Percentiles rank a stretch among this genome's conserved stretches.
These are phyloP conservation scores for Mungos mungo DNA, from an alignment of 2,113 vertebrate species.

Conservation along the genomic window DNA sequence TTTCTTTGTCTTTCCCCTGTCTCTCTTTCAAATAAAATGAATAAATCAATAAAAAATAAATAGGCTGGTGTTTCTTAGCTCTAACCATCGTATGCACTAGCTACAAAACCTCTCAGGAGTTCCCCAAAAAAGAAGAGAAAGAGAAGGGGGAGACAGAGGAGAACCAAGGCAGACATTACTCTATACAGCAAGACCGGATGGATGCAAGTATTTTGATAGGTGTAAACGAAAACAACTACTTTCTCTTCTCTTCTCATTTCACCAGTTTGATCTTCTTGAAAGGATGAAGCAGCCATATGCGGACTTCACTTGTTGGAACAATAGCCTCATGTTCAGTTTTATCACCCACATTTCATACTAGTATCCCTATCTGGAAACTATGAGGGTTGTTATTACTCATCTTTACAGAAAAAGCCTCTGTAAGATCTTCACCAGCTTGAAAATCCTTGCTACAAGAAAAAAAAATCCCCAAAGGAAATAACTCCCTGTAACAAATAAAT, in stretches of 20 bases:
- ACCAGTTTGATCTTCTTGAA: neutral
- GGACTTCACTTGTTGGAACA: neutral
- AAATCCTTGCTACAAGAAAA: slow-evolving; percentile 60
- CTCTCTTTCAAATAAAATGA: too few relatives aligned
- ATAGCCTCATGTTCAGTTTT: neutral
- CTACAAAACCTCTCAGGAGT: too few relatives aligned
- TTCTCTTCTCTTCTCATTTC: neutral
- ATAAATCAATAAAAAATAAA: too few relatives aligned
- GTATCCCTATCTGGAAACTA: neutral
- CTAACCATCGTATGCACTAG: neutral
- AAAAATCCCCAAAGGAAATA: neutral
- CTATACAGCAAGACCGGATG: neutral
- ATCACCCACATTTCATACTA: neutral
- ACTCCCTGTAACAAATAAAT: neutral
- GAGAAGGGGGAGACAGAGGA: neutral
- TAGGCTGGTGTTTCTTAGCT: neutral
- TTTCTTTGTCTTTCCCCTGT: too few relatives aligned
- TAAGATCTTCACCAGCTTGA: slow-evolving; percentile 58
- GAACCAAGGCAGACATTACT: neutral
- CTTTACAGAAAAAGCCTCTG: slow-evolving; percentile 66
- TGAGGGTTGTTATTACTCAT: neutral
- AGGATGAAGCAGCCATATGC: neutral
- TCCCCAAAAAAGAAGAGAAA: neutral
- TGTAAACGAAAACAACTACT: neutral
- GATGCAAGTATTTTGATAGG: neutral